Percentiles rank a stretch among this genome's conserved stretches.
Conservation (phyloP, 2,888 invertebrate genomes). For the Metopia argyrocephala region DNA sequence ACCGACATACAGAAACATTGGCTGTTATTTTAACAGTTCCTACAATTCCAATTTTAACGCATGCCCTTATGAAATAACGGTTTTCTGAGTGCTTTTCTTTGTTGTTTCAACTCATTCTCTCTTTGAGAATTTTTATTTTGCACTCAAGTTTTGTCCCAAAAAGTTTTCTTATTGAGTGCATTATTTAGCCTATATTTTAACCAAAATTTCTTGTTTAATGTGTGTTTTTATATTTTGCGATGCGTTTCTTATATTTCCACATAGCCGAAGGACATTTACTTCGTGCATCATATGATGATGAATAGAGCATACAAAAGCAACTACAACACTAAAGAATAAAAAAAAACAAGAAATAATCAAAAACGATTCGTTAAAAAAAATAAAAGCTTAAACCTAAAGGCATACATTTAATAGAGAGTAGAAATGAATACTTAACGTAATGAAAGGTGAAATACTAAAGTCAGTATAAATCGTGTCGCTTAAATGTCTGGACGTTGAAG, state of each 20-base stretch:
- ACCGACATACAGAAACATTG: not conserved
- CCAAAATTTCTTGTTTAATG: conserved; percentile 2
- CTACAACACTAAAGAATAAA: conserved; percentile 29
- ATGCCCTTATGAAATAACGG: conserved; percentile 32
- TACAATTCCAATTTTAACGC: not conserved
- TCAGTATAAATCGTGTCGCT: conserved; percentile 71
- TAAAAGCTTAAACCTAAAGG: conserved; percentile 48
- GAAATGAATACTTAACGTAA: conserved; percentile 62
- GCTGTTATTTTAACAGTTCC: not conserved
- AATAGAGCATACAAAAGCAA: conserved; percentile 40
- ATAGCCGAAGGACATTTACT: conserved; percentile 62
- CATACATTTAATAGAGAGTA: conserved; percentile 34
- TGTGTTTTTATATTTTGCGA: not conserved
- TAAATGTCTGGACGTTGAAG: conserved; percentile 59
- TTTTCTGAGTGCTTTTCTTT: not conserved
- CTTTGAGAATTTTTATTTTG: not conserved
- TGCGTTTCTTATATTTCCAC: conserved; percentile 22
- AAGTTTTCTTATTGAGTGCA: conserved; percentile 55
- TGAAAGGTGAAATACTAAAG: conserved; percentile 71
- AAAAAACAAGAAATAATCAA: conserved; percentile 45
- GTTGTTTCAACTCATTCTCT: not conserved
- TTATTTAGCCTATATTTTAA: conserved; percentile 41
- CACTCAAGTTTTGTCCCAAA: conserved; percentile 58
- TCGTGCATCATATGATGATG: conserved; percentile 50
- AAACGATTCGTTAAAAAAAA: conserved; percentile 34